Evolutionary conservation across 2,797 vertebrate species (phyloP), one percentile per base, ranked within the genome.

Genomic region (Rhincodon typus): DNA sequence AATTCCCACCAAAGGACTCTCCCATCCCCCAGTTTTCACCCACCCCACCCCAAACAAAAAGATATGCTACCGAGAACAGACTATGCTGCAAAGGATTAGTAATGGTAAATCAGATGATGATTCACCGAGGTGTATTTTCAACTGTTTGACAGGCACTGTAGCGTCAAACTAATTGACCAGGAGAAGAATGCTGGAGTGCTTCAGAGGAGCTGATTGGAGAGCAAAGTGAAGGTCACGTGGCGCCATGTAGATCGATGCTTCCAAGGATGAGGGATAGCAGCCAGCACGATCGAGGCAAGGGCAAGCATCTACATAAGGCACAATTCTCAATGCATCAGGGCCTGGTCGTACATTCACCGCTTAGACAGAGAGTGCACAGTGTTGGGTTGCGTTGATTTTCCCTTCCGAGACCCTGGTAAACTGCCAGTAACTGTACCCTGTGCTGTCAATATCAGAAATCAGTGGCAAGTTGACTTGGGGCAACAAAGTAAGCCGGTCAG

Each of bases 271-370:
- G 42, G 69, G 67, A 66, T n/a, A 38, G 38, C 66, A 42, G 38
- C 10, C 69, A 3, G 46, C n/a, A n/a, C 6, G 27, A n/a, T n/a
- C 25, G 66, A 91, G 57, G 88, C 53, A 34, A 66, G 88, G 94
- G 46, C 69, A 19, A 72, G 94, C 38, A 74, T 30, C 69, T 94
- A 74, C 23, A 7, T 94, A 74, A 94, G 94, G 94, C 94, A 94
- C 69, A 46, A 74, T 72, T 50, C 94, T 50, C 69, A 94, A 30
- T 50, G 67, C 72, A 69, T 4, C 94, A 50, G 25, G 34, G 38
- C 93, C 69, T 50, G 42, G 30, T 42, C 69, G 46, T 19, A 66
- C 57, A 10, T 6, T 67, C 88, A 38, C 10, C 19, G 2, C 15
- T n/a, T 38, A 6, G 15, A 67, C 34, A n/a, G 57, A 30, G 30